Base-by-base conservation (phyloP, 2,888 invertebrate species). In the Trichopoda pennipes region DNA sequence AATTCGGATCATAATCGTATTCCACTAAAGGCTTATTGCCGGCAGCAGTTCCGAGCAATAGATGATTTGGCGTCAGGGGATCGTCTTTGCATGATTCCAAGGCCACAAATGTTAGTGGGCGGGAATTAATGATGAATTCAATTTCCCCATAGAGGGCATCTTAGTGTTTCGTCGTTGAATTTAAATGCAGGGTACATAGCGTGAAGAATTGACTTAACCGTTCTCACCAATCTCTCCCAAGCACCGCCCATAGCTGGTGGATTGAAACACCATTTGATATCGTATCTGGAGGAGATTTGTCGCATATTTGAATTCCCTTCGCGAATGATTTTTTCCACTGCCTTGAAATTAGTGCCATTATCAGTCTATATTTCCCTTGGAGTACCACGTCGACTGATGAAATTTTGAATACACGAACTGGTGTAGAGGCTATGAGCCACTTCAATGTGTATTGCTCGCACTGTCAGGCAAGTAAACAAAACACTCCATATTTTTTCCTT, bases 381-480 rank as follows among this genome's bases (percentile, higher is more conserved):
- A 7, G 47, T 64, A 1, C 19, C 21, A 84, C 35, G 19, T 12
- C 51, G 28, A 63, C 69, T 49, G 19, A 72, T 58, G 17, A 42
- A 17, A 23, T 56, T 47, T 42, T 68, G 55, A 17, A 68, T 53
- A 12, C 64, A 51, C 1, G 83, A 70, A 38, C 78, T 81, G 7
- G 64, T 32, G 10, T 64, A 49, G 4, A 38, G 53, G 42, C 63
- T 49, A 12, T 80, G 84, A 14, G 84, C 82, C 19, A 84, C 66
- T n/a, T 84, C 81, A 6, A 84, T 79, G n/a, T 82, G 78, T 0
- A 80, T 73, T 0, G 66, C 81, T 7, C 80, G 80, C 14, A 80
- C 63, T 12, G 83, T 81, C 16, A 85, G n/a, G n/a, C n/a, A n/a
- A n/a, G 53, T 83, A 84, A 0, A 21, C n/a, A 21, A 19, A 51